Conservation (phyloP, 1,140 invertebrate genomes). For the Euglossa dilemma region DNA sequence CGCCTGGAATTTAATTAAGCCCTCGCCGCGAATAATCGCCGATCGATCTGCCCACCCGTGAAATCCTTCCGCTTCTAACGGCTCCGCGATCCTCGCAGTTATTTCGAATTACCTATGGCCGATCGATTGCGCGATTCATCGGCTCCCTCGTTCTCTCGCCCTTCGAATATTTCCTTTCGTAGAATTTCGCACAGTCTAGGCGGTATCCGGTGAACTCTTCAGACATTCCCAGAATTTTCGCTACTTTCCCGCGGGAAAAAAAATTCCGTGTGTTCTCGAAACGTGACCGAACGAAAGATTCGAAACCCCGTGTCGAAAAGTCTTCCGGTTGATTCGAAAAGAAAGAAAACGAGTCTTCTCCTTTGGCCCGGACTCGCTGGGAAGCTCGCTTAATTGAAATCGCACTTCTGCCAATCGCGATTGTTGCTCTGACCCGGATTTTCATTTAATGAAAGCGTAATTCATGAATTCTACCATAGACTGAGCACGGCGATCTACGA, state of each 20-base stretch:
- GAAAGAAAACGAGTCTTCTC: too few relatives aligned
- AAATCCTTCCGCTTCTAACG: neutral
- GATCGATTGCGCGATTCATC: neutral
- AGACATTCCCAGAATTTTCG: too few relatives aligned
- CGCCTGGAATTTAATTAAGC: slow-evolving; percentile 33
- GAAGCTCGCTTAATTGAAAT: too few relatives aligned
- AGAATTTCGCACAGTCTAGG: too few relatives aligned
- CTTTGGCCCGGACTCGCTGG: too few relatives aligned
- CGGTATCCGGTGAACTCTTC: too few relatives aligned
- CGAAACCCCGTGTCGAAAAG: too few relatives aligned
- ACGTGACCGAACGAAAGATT: too few relatives aligned
- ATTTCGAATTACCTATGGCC: neutral
- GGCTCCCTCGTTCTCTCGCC: neutral
- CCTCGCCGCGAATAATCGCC: slow-evolving; percentile 10
- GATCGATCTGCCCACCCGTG: neutral
- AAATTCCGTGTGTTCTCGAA: too few relatives aligned
- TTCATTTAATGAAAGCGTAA: neutral
- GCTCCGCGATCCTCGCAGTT: neutral
- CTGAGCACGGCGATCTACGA: neutral
- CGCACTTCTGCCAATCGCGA: too few relatives aligned
- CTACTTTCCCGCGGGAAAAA: too few relatives aligned
- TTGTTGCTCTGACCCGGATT: neutral
- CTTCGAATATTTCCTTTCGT: neutral
- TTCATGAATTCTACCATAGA: neutral
- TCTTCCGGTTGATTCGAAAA: too few relatives aligned